Base-by-base conservation (phyloP, 2,113 vertebrate genomes). In the Cyprinodon tularosa region DNA sequence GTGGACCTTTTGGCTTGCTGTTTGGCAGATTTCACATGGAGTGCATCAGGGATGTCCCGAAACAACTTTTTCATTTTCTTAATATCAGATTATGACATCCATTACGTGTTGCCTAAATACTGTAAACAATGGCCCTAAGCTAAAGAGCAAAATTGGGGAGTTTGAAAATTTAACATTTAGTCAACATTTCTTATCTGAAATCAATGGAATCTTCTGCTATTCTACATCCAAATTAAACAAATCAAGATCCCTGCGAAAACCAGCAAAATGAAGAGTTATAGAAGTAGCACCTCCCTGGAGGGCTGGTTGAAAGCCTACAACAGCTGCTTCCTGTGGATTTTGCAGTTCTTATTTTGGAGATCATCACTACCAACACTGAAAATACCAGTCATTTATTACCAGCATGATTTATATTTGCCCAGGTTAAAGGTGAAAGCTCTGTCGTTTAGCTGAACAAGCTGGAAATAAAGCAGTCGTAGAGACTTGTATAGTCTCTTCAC, bases 341-440 rank as follows among this genome's bases (percentile, higher is more conserved):
- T 74, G 37, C 38, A 64, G 10, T 12, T 61, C 50, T 57, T 66
- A 59, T 70, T n/a, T 37, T 38, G 38, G 50, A 66, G 39, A 44
- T 62, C 63, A 66, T 45, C 2, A 69, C 64, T 61, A 60, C 57
- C 13, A 57, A 60, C 14, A 8, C 11, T 65, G 53, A 15, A 57
- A 17, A 57, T 57, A 57, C 50, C 50, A 57, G 64, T 39, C 38
- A 38, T 57, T 64, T 68, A 65, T 48, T 71, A 37, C n/a, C 11
- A 40, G 3, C 37, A 14, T 36, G 17, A 66, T 57, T 57, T 57
- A 57, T 57, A 57, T 57, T 57, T 57, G 50, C 50, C 17, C 20
- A n/a, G 17, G 29, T 68, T 66, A 20, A n/a, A 62, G 64, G 50
- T 76, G 48, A 82, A 72, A 66, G 36, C 13, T 57, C 9, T 45